phyloP scores from a whole-genome alignment of 2,888 invertebrate genomes.

The Pristionchus mayeri region DNA sequence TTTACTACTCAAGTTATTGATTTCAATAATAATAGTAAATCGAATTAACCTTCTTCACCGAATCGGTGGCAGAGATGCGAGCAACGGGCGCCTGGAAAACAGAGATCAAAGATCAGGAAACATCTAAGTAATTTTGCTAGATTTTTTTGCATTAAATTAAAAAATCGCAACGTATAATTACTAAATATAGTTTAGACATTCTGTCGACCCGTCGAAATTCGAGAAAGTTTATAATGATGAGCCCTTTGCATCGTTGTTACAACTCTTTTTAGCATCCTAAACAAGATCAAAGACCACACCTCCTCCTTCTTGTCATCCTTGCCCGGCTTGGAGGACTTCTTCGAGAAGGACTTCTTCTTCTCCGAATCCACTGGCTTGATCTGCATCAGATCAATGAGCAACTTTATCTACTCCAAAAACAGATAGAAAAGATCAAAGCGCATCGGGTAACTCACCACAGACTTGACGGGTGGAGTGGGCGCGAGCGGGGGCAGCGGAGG shows the following conservation, averaged over 20 bases:
- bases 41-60: not conserved
- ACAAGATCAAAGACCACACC: not conserved
- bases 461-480: not conserved
- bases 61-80: not conserved
- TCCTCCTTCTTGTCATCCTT: not conserved
- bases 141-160: too few species aligned
- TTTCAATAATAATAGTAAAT: too few species aligned
- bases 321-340: not conserved
- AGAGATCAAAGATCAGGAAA: not conserved
- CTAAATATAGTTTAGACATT: too few species aligned
- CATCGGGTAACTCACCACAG: not conserved
- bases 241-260: too few species aligned
- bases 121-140: too few species aligned
- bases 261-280: too few species aligned
- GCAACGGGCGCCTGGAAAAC: not conserved
- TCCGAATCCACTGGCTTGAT: not conserved
- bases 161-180: too few species aligned
- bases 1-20: too few species aligned
- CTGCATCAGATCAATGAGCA: not conserved
- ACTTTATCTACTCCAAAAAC: not conserved
- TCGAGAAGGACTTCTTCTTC: not conserved
- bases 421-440: not conserved
- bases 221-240: too few species aligned
- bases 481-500: not conserved
- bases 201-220: too few species aligned